Percentiles rank a stretch among this genome's conserved stretches.
Conservation (phyloP, 2,113 vertebrate species). For the Saguinus imperator region DNA sequence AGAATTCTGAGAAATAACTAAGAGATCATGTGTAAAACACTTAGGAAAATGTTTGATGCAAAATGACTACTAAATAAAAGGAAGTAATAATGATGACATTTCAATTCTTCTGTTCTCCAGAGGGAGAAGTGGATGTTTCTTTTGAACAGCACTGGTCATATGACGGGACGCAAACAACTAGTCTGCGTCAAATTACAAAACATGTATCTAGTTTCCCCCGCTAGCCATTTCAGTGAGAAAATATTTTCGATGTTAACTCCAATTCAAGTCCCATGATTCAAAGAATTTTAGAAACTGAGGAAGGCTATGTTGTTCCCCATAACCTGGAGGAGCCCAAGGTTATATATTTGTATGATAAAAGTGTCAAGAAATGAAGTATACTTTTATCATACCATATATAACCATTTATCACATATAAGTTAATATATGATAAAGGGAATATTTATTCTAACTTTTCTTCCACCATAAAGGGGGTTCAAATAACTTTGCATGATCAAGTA, state of each 20-base stretch:
- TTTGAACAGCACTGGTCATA: not conserved
- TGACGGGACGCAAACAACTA: not conserved
- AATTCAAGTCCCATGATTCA: not conserved
- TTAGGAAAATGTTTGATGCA: not conserved
- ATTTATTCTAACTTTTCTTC: not conserved
- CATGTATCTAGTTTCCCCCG: not conserved
- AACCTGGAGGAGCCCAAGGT: not conserved
- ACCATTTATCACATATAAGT: too few species aligned
- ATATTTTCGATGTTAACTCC: not conserved
- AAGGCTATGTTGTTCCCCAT: not conserved
- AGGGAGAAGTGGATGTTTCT: not conserved
- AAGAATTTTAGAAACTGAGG: not conserved
- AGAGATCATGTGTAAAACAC: not conserved
- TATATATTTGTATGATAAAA: too few species aligned
- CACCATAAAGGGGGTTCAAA: not conserved
- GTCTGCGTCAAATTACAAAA: not conserved
- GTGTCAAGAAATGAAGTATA: too few species aligned
- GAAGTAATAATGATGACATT: not conserved
- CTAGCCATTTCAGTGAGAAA: not conserved
- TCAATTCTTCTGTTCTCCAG: not conserved
- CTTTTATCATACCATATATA: too few species aligned
- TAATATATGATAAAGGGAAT: not conserved
- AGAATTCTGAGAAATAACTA: not conserved
- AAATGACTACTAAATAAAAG: not conserved
- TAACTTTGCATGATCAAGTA: not conserved